Percentiles rank a stretch among this genome's conserved stretches.
Conservation (phyloP, 2,797 vertebrate species). For the Danio aesculapii region DNA sequence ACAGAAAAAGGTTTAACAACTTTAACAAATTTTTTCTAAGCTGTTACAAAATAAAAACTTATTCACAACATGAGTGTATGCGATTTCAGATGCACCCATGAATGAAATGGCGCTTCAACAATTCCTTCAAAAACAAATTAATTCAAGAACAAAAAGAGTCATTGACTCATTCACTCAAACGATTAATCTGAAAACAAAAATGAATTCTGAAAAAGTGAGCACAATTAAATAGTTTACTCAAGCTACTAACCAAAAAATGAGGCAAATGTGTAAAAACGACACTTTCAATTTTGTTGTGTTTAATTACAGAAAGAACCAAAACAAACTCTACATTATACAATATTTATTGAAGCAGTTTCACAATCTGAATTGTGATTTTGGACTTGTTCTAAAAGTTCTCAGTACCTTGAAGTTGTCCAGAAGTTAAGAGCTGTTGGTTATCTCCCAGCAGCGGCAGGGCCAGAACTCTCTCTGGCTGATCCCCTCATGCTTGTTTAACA, state of each 20-base stretch:
- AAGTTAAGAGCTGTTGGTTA: background rate
- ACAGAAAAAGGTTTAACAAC: too few species aligned
- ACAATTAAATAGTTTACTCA: background rate
- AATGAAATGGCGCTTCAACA: background rate
- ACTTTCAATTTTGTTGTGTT: too few species aligned
- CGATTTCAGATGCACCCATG: background rate
- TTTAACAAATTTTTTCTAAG: too few species aligned
- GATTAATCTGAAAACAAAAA: background rate
- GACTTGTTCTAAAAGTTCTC: background rate
- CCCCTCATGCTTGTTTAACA: conserved; percentile 39
- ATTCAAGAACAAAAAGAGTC: background rate
- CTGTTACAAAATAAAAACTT: background rate
- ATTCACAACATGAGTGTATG: background rate
- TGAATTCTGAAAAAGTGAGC: background rate
- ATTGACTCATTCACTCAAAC: background rate
- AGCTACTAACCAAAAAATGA: background rate
- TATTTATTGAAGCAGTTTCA: background rate
- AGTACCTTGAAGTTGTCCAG: background rate
- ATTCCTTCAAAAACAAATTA: background rate
- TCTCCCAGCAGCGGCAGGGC: background rate
- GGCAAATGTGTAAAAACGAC: too few species aligned
- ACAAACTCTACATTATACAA: too few species aligned
- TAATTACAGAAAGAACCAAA: too few species aligned
- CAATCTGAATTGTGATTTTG: background rate
- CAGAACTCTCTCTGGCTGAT: conserved; percentile 26